Percentiles rank a stretch among this genome's conserved stretches.
Conservation (phyloP, 2,888 invertebrate species). For the Philaethria dido region DNA sequence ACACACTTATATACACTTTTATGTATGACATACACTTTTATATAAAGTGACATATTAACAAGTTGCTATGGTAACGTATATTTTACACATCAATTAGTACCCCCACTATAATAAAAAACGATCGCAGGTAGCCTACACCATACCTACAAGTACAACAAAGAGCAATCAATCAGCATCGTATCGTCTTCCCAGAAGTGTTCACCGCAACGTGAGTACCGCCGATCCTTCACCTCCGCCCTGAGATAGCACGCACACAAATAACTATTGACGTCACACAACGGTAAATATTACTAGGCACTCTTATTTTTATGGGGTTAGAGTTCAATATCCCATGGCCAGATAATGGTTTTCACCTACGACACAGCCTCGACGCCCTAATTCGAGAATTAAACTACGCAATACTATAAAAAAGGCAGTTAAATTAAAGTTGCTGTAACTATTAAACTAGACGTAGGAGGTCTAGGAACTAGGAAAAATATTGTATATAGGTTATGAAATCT, state of each 20-base stretch:
- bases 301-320: slow-evolving; percentile 51
- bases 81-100: too few relatives aligned
- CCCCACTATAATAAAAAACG: background rate
- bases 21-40: too few relatives aligned
- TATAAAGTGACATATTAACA: too few relatives aligned
- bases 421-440: slow-evolving; percentile 30
- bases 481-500: too few relatives aligned
- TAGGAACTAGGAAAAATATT: too few relatives aligned
- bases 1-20: too few relatives aligned
- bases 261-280: slow-evolving; percentile 40
- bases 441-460: background rate
- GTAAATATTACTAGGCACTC: slow-evolving; percentile 32
- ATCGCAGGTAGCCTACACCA: slow-evolving; percentile 41
- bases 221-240: slow-evolving; percentile 72
- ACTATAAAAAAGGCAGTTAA: slow-evolving; percentile 51
- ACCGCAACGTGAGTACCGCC: slow-evolving; percentile 65
- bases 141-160: slow-evolving; percentile 58
- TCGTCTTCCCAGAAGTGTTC: slow-evolving; percentile 60
- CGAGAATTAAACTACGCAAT: slow-evolving; percentile 69
- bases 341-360: slow-evolving; percentile 49
- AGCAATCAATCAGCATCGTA: slow-evolving; percentile 66
- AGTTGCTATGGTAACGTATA: too few relatives aligned
- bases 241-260: slow-evolving; percentile 59
- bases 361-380: slow-evolving; percentile 69
- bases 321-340: slow-evolving; percentile 44